These are phyloP conservation scores for Engystomops pustulosus DNA, from an alignment of 2,113 vertebrate species.

Conservation along the genomic window DNA sequence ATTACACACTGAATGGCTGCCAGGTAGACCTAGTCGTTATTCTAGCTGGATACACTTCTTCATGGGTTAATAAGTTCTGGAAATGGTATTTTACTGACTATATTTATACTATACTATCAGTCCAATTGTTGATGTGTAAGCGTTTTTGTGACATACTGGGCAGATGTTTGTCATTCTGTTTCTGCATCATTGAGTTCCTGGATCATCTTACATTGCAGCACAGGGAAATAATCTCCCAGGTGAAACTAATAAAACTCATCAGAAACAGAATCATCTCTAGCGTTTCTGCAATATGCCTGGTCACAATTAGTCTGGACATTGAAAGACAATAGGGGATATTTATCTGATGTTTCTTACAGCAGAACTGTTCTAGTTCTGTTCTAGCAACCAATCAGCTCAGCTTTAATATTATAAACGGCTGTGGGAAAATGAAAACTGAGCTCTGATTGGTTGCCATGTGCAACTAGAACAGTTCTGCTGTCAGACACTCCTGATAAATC, in stretches of 20 bases:
- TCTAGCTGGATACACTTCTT: background rate
- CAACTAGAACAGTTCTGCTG: too few relatives aligned
- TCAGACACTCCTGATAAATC: too few relatives aligned
- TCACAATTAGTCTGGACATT: background rate
- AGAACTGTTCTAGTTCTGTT: too few relatives aligned
- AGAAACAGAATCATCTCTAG: constrained; percentile 14
- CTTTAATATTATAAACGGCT: too few relatives aligned
- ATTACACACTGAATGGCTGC: background rate
- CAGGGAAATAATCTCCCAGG: background rate
- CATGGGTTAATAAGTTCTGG: background rate
- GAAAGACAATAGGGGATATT: too few relatives aligned
- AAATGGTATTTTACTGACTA: background rate
- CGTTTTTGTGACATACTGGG: background rate
- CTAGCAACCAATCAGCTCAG: too few relatives aligned
- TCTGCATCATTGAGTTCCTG: constrained; percentile 1
- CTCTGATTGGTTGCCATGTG: too few relatives aligned
- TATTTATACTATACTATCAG: constrained; percentile 1
- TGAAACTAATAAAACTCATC: background rate
- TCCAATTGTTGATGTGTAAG: background rate
- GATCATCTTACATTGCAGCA: constrained; percentile 1
- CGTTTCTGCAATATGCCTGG: background rate
- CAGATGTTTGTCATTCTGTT: background rate
- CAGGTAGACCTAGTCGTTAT: background rate
- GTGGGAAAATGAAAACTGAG: too few relatives aligned
- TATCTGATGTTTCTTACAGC: too few relatives aligned